Conservation (phyloP, 2,888 invertebrate genomes). For the Plagodis pulveraria region DNA sequence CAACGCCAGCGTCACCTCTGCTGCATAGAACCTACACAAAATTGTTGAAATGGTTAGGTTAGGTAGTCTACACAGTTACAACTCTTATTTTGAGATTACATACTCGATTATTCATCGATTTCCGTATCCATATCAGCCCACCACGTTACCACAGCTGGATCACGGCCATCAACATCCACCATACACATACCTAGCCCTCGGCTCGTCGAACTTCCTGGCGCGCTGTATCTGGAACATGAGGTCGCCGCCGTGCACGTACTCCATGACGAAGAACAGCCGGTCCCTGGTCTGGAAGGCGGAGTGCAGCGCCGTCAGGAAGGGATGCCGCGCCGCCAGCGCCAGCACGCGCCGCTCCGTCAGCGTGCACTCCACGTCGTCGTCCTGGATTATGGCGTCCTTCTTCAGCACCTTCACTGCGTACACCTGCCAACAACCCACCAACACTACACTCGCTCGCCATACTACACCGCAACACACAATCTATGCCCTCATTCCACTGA, state of each 20-base stretch:
- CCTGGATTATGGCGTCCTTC: constrained; percentile 99
- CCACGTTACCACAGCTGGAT: too few relatives aligned
- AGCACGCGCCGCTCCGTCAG: constrained; percentile 99
- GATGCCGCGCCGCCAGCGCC: constrained; percentile 98
- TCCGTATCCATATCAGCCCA: too few relatives aligned
- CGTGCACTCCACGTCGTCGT: constrained; percentile 99
- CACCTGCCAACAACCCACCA: constrained; percentile 75
- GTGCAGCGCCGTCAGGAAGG: constrained; percentile 98
- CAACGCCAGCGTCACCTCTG: constrained; percentile 98
- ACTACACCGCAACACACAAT: too few relatives aligned
- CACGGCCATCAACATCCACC: background rate
- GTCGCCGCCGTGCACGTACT: constrained; percentile 99
- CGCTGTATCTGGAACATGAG: constrained; percentile 99
- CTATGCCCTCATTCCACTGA: too few relatives aligned
- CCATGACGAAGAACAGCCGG: constrained; percentile 99
- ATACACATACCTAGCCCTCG: constrained; percentile 87
- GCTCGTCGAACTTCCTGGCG: constrained; percentile 98
- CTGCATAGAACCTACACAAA: constrained; percentile 93
- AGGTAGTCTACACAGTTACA: too few relatives aligned
- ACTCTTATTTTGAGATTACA: too few relatives aligned
- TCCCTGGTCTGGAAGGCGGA: constrained; percentile 99
- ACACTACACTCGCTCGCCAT: too few relatives aligned
- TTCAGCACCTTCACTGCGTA: constrained; percentile 96
- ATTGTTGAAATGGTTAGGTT: too few relatives aligned
- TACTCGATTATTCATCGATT: too few relatives aligned